These are phyloP conservation scores for Calephelis nemesis DNA, from an alignment of 1,140 invertebrate species.

Conservation along the genomic window DNA sequence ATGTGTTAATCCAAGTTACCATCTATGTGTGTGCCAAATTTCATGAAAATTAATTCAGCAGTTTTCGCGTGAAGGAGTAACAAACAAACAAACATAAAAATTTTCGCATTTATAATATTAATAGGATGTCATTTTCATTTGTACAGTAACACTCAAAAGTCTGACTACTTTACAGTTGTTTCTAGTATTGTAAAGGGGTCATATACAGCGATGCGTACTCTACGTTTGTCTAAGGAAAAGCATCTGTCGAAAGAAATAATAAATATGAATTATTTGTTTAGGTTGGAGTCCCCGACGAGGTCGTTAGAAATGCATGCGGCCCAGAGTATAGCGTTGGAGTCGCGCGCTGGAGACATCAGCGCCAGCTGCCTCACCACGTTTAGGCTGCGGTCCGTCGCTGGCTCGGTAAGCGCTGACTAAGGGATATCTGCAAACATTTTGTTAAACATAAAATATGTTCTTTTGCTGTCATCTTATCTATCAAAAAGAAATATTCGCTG, in stretches of 20 bases:
- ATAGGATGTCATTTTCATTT: no score
- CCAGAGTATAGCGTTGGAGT: slow-evolving; percentile 89
- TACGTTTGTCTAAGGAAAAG: background rate
- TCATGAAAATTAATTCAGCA: no score
- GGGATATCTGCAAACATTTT: slow-evolving; percentile 28
- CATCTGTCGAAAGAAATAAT: background rate
- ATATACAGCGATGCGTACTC: no score
- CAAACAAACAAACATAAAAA: no score
- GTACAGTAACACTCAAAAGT: no score
- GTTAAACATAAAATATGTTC: background rate
- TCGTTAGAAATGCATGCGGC: slow-evolving; percentile 90
- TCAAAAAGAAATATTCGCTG: background rate
- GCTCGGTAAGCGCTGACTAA: slow-evolving; percentile 69
- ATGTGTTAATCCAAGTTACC: no score
- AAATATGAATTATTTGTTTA: slow-evolving; percentile 51
- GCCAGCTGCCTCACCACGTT: slow-evolving; percentile 90
- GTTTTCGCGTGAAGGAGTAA: no score
- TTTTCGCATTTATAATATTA: no score
- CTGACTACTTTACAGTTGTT: no score
- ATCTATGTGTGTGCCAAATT: no score
- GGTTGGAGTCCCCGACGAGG: slow-evolving; percentile 94
- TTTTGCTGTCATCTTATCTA: background rate
- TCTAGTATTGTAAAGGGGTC: no score
- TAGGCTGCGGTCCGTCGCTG: slow-evolving; percentile 88
- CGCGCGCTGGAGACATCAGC: slow-evolving; percentile 91